Evolutionary conservation across 92 coral and sea anemone species (phyloP), one percentile per base, ranked within the genome.

Genomic region (Porites rus): DNA sequence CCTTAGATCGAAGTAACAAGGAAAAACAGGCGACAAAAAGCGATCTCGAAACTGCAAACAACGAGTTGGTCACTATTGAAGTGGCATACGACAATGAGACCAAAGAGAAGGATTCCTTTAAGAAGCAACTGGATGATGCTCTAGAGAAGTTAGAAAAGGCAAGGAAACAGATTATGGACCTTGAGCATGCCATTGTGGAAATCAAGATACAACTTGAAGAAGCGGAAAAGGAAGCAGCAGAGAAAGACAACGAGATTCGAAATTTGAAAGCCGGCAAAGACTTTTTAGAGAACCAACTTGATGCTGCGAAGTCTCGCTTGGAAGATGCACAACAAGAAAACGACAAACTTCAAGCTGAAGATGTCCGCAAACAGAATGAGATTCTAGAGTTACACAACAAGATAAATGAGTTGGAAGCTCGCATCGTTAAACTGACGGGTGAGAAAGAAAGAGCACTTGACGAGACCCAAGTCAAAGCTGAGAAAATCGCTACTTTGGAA

Each of bases 371-470:
- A 51, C 92, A 93, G 67, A 92, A 90, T 68, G 98, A 94, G 75
- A 88, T 94, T 52, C 92, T 93, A 1, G 98, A 94, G 66, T 66
- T 94, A 83, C 88, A 88, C 58, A 93, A 94, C 61, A 94, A 76
- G 65, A 90, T 94, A 76, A 94, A 88, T 71, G 98, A 97, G 60
- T 84, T 95, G 75, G 99, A 97, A 50, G 94, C 92, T 7, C 88
- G 90, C 13, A 89, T 97, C 31, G 96, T 94, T 14, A 95, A 89
- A 56, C 87, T 96, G 59, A 83, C 96, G 1, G 87, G 91, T 8
- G 99, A 97, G 90, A 86, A 91, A 69, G 98, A 97, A 18, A 92
- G 99, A 63, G 98, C 98, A 51, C 93, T 95, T 77, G 95, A 95
- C 38, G 99, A 97, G 54, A 90, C 90, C 51, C 83, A 88, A 50